Conservation (phyloP, 2,888 invertebrate genomes). For the Pyrrhosoma nymphula region DNA sequence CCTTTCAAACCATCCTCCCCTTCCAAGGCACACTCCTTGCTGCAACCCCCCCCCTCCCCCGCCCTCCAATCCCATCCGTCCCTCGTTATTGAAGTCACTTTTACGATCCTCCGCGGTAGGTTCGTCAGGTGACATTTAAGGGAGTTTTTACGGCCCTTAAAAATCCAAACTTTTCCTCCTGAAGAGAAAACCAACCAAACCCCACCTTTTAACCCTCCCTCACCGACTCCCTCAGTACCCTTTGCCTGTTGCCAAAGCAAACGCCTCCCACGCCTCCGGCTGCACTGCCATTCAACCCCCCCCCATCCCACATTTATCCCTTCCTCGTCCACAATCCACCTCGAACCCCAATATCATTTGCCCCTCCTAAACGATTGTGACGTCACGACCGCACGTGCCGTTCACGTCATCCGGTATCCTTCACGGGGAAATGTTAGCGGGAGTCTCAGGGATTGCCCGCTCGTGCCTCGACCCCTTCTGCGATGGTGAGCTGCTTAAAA, state of each 20-base stretch:
- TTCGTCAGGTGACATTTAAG: slow-evolving; percentile 65
- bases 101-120: slow-evolving; percentile 57
- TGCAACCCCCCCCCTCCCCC: neutral
- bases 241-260: slow-evolving; percentile 46
- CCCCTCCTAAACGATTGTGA: neutral
- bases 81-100: slow-evolving; percentile 49
- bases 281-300: neutral
- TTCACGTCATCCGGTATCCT: neutral
- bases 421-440: neutral
- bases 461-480: too few relatives aligned
- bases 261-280: neutral
- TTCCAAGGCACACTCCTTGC: neutral
- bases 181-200: slow-evolving; percentile 36
- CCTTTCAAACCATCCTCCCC: too few relatives aligned
- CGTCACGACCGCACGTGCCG: slow-evolving; percentile 24
- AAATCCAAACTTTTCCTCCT: slow-evolving; percentile 58
- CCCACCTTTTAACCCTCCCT: neutral
- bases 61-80: neutral
- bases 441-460: neutral
- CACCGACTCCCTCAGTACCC: neutral
- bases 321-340: neutral
- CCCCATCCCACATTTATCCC: neutral
- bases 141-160: slow-evolving; percentile 63
- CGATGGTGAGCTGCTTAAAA: too few relatives aligned
- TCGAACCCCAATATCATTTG: neutral